Conservation (phyloP, 92 coral and sea anemone species). For the Isaurus tuberculatus region DNA sequence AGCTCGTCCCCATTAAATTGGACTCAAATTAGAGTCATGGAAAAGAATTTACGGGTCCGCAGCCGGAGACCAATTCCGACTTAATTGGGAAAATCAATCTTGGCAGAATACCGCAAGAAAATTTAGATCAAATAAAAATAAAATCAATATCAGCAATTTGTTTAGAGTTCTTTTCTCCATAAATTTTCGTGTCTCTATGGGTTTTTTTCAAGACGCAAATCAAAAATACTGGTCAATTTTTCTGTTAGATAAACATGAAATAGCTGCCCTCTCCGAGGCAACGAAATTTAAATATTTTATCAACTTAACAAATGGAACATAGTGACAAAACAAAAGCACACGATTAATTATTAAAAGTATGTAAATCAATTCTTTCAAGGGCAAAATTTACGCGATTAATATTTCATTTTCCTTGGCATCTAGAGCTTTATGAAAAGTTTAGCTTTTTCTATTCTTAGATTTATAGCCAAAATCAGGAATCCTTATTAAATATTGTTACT, state of each 20-base stretch:
- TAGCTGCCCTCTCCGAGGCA: constrained; percentile 78
- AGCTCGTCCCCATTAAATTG: constrained; percentile 60
- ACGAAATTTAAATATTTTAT: constrained; percentile 96
- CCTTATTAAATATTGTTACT: constrained; percentile 6
- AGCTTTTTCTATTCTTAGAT: constrained; percentile 48
- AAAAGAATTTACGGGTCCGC: constrained; percentile 50
- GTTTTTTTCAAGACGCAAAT: constrained; percentile 24
- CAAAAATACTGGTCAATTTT: constrained; percentile 62
- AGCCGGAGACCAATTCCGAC: constrained; percentile 63
- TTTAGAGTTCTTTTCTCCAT: neutral
- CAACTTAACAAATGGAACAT: constrained; percentile 91
- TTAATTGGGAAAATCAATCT: constrained; percentile 68
- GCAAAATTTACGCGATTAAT: constrained; percentile 87
- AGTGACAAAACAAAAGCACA: constrained; percentile 73
- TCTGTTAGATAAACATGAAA: constrained; percentile 77
- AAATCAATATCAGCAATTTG: neutral
- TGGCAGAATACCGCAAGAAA: constrained; percentile 37
- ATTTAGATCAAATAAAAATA: constrained; percentile 27
- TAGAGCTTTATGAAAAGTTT: constrained; percentile 49
- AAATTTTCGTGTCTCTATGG: constrained; percentile 1
- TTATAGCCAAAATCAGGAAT: constrained; percentile 47
- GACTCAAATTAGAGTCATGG: constrained; percentile 67
- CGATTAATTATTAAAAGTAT: constrained; percentile 85
- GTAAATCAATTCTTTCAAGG: constrained; percentile 94
- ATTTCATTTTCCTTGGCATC: constrained; percentile 86